These are phyloP conservation scores for Spizaetus ornatus DNA, from an alignment of 2,113 vertebrate genomes.

Conservation along the genomic window DNA sequence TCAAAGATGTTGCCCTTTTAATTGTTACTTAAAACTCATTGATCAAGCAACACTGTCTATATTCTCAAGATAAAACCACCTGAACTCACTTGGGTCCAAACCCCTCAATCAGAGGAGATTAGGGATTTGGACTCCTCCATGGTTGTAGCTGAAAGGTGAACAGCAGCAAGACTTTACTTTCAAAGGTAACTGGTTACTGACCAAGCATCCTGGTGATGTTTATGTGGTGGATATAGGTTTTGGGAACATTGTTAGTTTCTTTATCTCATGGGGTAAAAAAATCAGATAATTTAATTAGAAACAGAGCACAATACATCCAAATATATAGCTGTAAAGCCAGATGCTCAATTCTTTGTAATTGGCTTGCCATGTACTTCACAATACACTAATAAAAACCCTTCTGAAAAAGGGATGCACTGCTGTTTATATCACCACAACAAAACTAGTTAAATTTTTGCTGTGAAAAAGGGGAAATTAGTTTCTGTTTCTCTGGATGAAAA, in stretches of 20 bases:
- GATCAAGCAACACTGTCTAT: neutral
- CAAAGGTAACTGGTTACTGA: neutral
- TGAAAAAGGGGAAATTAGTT: neutral
- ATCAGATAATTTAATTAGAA: neutral
- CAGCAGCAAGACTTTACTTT: neutral
- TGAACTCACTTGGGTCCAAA: neutral
- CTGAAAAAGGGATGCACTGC: neutral
- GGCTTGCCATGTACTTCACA: neutral
- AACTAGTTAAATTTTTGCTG: neutral
- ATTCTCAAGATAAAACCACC: neutral
- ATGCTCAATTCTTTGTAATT: neutral
- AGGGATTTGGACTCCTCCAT: neutral
- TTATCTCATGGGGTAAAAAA: neutral
- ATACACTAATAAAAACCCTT: neutral
- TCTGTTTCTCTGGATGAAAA: neutral
- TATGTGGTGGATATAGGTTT: neutral
- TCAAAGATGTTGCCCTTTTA: neutral
- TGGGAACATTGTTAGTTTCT: neutral
- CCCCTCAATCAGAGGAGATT: neutral
- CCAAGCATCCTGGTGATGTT: neutral
- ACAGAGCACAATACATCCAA: neutral
- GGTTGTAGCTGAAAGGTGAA: neutral
- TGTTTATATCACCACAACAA: neutral
- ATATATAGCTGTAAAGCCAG: neutral
- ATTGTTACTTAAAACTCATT: neutral